Evolutionary conservation across 2,797 vertebrate genomes (phyloP).

Genomic region (Zalophus californianus): DNA sequence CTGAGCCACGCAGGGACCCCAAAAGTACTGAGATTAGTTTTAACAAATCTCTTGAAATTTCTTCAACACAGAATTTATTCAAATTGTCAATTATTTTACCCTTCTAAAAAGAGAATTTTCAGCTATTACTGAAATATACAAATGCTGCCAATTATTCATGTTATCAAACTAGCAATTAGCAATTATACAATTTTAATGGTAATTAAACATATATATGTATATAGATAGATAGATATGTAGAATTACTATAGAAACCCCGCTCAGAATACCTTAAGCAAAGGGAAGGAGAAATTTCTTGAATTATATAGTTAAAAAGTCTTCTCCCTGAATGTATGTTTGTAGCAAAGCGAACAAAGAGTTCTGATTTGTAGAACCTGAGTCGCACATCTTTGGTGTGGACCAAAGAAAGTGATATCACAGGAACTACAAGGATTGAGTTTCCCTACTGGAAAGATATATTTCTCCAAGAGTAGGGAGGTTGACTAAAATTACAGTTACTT

Average conservation of each 20-base stretch:
- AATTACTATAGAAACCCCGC: background rate
- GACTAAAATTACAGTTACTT: background rate
- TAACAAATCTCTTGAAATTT: background rate
- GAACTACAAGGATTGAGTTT: background rate
- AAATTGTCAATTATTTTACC: background rate
- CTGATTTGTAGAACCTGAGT: background rate
- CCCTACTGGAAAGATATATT: background rate
- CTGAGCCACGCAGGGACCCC: too few species aligned
- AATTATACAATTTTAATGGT: background rate
- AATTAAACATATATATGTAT: background rate
- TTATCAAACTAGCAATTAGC: background rate
- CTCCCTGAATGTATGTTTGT: background rate
- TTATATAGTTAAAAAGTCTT: background rate
- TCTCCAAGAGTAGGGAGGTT: background rate
- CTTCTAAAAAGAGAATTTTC: background rate
- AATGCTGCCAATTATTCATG: background rate
- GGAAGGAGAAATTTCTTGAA: background rate
- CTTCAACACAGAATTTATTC: background rate
- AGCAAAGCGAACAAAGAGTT: background rate
- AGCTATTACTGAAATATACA: background rate
- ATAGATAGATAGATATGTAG: too few species aligned
- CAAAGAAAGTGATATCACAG: background rate
- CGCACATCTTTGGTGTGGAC: background rate
- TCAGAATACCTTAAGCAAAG: slow-evolving; percentile 23
- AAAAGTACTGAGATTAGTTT: background rate